Evolutionary conservation across 2,888 invertebrate species (phyloP).

Genomic region (Serripes groenlandicus): DNA sequence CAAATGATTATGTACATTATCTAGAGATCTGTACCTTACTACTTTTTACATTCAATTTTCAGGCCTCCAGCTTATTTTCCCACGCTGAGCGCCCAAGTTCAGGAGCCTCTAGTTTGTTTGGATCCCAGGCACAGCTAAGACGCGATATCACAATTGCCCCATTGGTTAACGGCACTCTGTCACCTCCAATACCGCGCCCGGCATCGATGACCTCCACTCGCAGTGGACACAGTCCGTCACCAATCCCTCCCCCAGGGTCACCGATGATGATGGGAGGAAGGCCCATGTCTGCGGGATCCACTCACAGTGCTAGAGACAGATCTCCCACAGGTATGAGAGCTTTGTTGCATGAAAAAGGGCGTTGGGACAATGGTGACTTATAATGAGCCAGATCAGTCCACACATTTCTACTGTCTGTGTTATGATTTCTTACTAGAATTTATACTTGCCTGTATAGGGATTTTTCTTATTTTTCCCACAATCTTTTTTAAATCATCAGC

Average conservation of each 20-base stretch:
- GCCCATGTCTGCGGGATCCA: conserved; percentile 46
- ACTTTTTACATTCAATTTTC: not conserved
- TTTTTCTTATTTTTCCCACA: no score
- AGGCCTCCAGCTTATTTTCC: conserved; percentile 9
- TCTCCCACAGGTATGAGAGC: conserved; percentile 52
- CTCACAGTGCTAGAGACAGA: conserved; percentile 31
- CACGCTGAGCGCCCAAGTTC: conserved; percentile 24
- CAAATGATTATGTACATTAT: not conserved
- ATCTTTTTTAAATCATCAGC: no score
- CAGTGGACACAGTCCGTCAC: conserved; percentile 42
- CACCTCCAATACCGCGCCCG: conserved; percentile 9
- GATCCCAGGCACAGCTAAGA: conserved; percentile 50
- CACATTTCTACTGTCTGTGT: no score
- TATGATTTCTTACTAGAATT: no score
- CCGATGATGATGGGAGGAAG: conserved; percentile 5
- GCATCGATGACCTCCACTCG: conserved; percentile 4
- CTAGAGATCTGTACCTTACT: not conserved
- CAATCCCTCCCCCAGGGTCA: conserved; percentile 18
- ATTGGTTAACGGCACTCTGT: conserved; percentile 10
- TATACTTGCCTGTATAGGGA: no score
- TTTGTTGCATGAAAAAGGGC: no score
- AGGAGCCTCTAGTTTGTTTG: conserved; percentile 44
- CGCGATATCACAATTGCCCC: conserved; percentile 25
- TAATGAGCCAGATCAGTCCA: no score
- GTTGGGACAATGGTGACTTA: no score